Conservation (phyloP, 2,888 invertebrate genomes). For the Macaria liturata region DNA sequence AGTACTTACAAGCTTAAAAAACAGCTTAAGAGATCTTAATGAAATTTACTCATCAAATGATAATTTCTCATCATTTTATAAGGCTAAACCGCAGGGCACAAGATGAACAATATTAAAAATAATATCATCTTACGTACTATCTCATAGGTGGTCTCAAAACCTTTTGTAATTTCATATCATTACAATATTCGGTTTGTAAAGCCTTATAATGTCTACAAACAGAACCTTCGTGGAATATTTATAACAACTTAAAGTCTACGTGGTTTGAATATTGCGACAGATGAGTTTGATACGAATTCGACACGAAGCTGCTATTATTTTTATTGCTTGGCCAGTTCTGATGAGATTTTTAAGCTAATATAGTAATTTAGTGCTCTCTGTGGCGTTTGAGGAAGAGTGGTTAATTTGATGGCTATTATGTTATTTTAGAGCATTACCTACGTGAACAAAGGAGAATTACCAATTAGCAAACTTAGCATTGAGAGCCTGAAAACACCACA, state of each 20-base stretch:
- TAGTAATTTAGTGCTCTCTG: slow-evolving; percentile 7
- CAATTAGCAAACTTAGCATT: too few species aligned
- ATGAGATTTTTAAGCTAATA: slow-evolving; percentile 16
- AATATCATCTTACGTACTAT: neutral
- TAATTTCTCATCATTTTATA: too few species aligned
- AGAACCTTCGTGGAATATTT: slow-evolving; percentile 1
- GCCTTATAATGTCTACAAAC: slow-evolving; percentile 13
- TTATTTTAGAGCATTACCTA: too few species aligned
- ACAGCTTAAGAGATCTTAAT: too few species aligned
- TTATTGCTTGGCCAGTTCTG: slow-evolving; percentile 9
- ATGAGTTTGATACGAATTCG: slow-evolving; percentile 2
- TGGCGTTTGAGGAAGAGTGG: too few species aligned
- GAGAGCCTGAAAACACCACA: too few species aligned
- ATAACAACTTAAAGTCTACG: neutral
- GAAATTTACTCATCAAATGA: too few species aligned
- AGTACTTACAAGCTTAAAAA: too few species aligned
- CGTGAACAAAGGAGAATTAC: too few species aligned
- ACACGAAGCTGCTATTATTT: slow-evolving; percentile 8
- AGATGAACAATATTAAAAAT: too few species aligned
- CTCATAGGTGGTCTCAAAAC: slow-evolving; percentile 16
- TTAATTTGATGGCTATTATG: too few species aligned
- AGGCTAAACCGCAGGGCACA: too few species aligned
- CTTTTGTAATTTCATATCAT: slow-evolving; percentile 25
- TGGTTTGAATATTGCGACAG: neutral
- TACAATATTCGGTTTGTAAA: slow-evolving; percentile 15